phyloP scores from a whole-genome alignment of 2,888 invertebrate species.

The Ectemnius cavifrons region DNA sequence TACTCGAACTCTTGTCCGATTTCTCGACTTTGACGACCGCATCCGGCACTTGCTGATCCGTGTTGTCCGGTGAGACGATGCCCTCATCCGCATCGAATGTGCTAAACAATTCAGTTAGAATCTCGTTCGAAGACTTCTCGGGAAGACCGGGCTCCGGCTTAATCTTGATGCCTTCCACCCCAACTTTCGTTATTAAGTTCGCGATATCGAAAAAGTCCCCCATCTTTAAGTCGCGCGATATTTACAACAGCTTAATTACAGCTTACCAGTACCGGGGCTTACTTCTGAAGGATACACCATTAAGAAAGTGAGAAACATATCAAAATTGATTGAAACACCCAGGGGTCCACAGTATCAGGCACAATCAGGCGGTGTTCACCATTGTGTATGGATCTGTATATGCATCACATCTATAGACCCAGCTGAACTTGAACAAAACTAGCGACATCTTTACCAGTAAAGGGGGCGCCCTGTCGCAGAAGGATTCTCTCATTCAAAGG shows the following conservation, averaged over 20 bases:
- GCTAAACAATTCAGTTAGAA: constrained; percentile 89
- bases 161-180: constrained; percentile 75
- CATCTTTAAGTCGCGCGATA: constrained; percentile 57
- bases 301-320: no score
- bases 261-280: no score
- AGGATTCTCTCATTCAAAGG: no score
- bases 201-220: constrained; percentile 75
- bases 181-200: constrained; percentile 74
- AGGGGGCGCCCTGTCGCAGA: no score
- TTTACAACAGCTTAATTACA: constrained; percentile 14
- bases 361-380: no score
- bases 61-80: constrained; percentile 58
- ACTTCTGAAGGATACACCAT: no score
- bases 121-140: constrained; percentile 87
- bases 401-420: no score
- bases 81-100: constrained; percentile 81
- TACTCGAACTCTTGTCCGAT: constrained; percentile 40
- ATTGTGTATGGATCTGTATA: no score
- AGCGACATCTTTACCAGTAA: no score
- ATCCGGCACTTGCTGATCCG: constrained; percentile 53
- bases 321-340: no score
- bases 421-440: no score
- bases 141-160: constrained; percentile 75
- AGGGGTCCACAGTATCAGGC: no score
- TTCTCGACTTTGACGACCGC: constrained; percentile 57